These are phyloP conservation scores for Rhea americana DNA, from an alignment of 2,113 vertebrate genomes.

Conservation along the genomic window DNA sequence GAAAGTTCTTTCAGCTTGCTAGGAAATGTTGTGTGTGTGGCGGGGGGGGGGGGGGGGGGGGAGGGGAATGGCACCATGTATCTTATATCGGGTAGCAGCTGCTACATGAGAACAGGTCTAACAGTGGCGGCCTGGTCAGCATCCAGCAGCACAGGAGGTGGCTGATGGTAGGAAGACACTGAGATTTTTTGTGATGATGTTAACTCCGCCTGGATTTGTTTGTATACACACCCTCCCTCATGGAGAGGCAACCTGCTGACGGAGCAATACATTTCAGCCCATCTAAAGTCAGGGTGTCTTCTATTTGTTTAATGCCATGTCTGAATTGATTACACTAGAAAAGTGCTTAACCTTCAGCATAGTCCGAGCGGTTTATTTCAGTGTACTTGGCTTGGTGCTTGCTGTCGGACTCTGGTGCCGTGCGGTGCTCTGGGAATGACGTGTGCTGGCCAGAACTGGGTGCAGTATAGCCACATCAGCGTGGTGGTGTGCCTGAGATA, in stretches of 20 bases:
- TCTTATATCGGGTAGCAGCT: not conserved
- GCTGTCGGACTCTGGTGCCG: not conserved
- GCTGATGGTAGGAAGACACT: not conserved
- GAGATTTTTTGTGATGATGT: not conserved
- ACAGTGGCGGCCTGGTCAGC: too few species aligned
- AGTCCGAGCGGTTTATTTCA: not conserved
- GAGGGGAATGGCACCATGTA: rapidly evolving
- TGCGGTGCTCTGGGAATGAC: not conserved
- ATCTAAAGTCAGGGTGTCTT: not conserved
- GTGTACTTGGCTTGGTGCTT: not conserved
- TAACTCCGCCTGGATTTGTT: not conserved
- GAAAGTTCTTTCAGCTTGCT: not conserved
- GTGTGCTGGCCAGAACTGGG: not conserved
- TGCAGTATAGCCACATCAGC: not conserved
- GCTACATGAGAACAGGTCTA: not conserved
- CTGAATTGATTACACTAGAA: not conserved
- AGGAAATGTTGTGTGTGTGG: not conserved
- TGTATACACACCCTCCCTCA: not conserved
- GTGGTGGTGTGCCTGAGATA: not conserved
- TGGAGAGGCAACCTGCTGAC: not conserved
- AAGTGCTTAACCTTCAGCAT: not conserved
- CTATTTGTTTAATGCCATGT: rapidly evolving
- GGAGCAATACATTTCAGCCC: not conserved
- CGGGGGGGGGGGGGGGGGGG: too few species aligned
- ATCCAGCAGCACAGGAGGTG: not conserved